Percentiles rank a stretch among this genome's conserved stretches.
phyloP scores from a whole-genome alignment of 2,797 vertebrate genomes.

The Gambusia yucatana region DNA sequence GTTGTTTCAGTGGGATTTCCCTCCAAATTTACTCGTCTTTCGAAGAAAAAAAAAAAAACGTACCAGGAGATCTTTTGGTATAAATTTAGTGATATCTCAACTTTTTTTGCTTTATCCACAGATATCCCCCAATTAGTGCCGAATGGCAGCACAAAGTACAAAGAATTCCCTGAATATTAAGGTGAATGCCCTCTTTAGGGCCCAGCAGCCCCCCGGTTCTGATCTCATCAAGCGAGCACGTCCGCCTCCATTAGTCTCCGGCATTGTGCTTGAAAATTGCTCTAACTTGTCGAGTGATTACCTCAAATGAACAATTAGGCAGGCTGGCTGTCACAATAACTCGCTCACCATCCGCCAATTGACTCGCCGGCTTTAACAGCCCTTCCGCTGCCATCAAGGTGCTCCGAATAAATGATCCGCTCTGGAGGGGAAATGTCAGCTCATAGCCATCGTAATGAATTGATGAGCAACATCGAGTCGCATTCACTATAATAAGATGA shows the following conservation, averaged over 20 bases:
- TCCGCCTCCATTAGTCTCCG: slow-evolving; percentile 75
- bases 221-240: slow-evolving; percentile 72
- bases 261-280: slow-evolving; percentile 74
- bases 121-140: slow-evolving; percentile 17
- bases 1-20: neutral
- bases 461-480: slow-evolving; percentile 45
- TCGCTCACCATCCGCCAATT: slow-evolving; percentile 60
- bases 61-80: neutral
- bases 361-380: slow-evolving; percentile 64
- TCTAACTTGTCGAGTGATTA: slow-evolving; percentile 80
- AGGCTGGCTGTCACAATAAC: slow-evolving; percentile 79
- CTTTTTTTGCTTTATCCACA: slow-evolving; percentile 8
- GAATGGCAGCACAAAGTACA: slow-evolving; percentile 38
- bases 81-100: neutral
- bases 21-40: neutral
- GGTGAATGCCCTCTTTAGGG: slow-evolving; percentile 41
- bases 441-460: slow-evolving; percentile 67
- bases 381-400: slow-evolving; percentile 61
- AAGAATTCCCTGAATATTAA: slow-evolving; percentile 45
- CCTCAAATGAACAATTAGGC: slow-evolving; percentile 82
- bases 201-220: slow-evolving; percentile 47
- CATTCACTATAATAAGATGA: slow-evolving; percentile 48
- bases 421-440: slow-evolving; percentile 72
- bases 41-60: neutral
- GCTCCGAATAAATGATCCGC: slow-evolving; percentile 75